These are phyloP conservation scores for Crocallis elinguaria DNA, from an alignment of 2,888 invertebrate species.

Conservation along the genomic window DNA sequence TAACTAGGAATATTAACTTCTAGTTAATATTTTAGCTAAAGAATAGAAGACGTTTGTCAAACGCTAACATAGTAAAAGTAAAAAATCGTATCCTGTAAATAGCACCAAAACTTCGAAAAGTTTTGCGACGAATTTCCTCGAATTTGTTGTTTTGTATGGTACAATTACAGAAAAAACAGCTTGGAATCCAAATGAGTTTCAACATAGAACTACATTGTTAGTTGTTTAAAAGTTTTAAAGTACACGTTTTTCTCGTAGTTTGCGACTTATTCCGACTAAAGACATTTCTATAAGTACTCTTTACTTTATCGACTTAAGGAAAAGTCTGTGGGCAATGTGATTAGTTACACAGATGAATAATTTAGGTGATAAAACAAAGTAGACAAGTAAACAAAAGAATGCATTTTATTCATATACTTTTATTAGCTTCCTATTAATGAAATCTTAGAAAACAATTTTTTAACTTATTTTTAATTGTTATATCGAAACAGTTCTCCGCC, in stretches of 20 bases:
- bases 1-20: no score
- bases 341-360: not conserved
- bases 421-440: no score
- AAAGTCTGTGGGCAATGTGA: not conserved
- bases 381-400: no score
- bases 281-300: constrained; percentile 14
- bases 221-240: not conserved
- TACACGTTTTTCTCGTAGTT: not conserved
- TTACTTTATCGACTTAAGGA: not conserved
- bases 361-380: not conserved
- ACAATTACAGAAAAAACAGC: constrained; percentile 8
- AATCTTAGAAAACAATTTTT: no score
- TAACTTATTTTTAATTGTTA: no score
- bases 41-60: no score
- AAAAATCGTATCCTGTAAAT: not conserved
- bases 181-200: not conserved
- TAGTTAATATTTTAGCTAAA: no score
- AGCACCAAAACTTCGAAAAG: not conserved
- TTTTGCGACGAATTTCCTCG: not conserved
- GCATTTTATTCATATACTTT: no score
- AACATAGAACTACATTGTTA: not conserved
- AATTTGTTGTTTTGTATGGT: constrained; percentile 1
- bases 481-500: no score
- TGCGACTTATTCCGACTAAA: constrained; percentile 6
- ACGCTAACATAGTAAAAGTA: not conserved